Conservation (phyloP, 2,797 vertebrate species). For the Semaprochilodus insignis region DNA sequence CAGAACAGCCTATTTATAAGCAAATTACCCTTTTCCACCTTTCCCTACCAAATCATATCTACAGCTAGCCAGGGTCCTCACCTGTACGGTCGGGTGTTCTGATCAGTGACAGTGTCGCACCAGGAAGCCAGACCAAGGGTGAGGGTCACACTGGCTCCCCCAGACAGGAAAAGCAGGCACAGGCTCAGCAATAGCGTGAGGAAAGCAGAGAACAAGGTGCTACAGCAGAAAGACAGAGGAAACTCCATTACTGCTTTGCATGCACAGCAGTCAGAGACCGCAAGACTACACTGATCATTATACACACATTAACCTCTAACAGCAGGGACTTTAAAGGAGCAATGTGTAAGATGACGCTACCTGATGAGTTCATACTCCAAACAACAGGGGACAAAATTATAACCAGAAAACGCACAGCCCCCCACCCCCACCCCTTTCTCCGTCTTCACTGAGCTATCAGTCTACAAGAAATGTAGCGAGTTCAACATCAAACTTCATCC, state of each 20-base stretch:
- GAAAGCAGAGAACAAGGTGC: constrained; percentile 83
- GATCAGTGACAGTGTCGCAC: constrained; percentile 80
- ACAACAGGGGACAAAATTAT: too few relatives aligned
- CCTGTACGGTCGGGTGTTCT: constrained; percentile 75
- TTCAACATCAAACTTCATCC: too few relatives aligned
- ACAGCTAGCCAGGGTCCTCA: constrained; percentile 44
- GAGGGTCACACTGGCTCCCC: constrained; percentile 77
- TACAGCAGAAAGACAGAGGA: constrained; percentile 48
- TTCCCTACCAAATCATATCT: not conserved
- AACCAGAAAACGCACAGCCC: too few relatives aligned
- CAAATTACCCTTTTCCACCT: not conserved
- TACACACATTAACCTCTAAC: too few relatives aligned
- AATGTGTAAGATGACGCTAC: too few relatives aligned
- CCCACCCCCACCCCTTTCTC: too few relatives aligned
- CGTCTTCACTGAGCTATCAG: too few relatives aligned
- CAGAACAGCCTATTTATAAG: not conserved
- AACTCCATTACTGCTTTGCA: not conserved
- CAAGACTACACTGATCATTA: not conserved
- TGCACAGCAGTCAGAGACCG: not conserved
- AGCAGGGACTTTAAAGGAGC: too few relatives aligned
- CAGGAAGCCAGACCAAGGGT: constrained; percentile 80
- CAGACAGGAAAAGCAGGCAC: constrained; percentile 81
- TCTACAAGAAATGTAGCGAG: too few relatives aligned
- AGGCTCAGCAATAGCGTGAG: constrained; percentile 81
- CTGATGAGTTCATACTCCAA: too few relatives aligned